Base-by-base conservation (phyloP, 2,113 vertebrate genomes). In the Pelobates fuscus region DNA sequence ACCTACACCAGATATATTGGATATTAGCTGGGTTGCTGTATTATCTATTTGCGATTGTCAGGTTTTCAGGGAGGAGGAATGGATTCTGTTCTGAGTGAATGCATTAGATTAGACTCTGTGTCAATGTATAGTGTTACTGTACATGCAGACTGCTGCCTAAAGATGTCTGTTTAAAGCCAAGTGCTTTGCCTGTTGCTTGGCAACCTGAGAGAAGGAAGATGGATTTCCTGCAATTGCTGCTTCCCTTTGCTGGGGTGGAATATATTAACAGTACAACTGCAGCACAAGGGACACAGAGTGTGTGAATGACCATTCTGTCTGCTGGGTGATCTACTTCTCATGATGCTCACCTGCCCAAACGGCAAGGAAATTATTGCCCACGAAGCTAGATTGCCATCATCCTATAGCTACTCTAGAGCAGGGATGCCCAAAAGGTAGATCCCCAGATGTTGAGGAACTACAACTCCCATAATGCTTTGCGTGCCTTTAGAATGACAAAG, bases 21-120 rank as follows among this genome's bases (percentile, higher is more conserved):
- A 32, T 10, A 32, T 10, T 32, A 10, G 30, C 30, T 32, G 30
- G 4, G 30, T 32, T 32, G 30, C 30, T 32, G 30, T 32, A 32
- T 32, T 32, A 32, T 32, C 30, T 32, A 4, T 10, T 32, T 32
- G 30, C 10, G 4, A 32, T 32, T 10, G 30, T 55, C n/a, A 3
- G 52, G 52, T 23, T 55, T 21, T 8, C n/a, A 23, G 52, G 17
- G 52, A 55, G 17, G 52, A 55, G 52, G 17, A 32, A 4, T 32
- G 30, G 10, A 11, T 55, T 55, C 52, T 21, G 52, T 4, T 23
- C 52, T 55, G 52, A 80, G 84, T 91, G 92, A 91, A 93, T 93
- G 90, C 88, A 89, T 90, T 89, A 90, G 89, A 89, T 90, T 89
- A 90, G 89, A 89, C 92, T 92, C 89, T 91, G 91, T 89, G 91